Base-by-base conservation (phyloP, 2,113 vertebrate species). In the Urocynchramus pylzowi region DNA sequence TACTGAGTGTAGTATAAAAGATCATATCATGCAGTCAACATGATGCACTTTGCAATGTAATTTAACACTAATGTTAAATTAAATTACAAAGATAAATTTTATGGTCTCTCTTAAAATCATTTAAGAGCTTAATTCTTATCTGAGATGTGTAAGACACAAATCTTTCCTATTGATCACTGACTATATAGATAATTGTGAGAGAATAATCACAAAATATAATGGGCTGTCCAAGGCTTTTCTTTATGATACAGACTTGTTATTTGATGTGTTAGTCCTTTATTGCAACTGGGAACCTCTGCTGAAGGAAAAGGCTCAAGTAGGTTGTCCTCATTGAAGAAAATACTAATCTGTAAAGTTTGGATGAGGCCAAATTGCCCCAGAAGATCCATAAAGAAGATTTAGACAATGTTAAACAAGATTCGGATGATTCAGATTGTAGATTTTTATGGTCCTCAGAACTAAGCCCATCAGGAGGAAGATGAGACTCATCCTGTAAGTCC, bases 21-120 rank as follows among this genome's bases (percentile, higher is more conserved):
- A 92, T 86, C 73, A 52, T 94, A 89, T 83, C 64, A 41, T 68
- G 60, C 56, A 96, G 92, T 87, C 96, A 94, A 89, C 90, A 90
- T 87, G 83, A 90, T 95, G 80, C 87, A 92, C 80, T 94, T 96
- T 79, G 79, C 79, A 89, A 76, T 96, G 92, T 93, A 82, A 77
- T 90, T 93, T 96, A 95, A 87, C 73, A 75, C 65, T 89, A 87
- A 95, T 79, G 83, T 96, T 93, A 90, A 93, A 93, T 95, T 93
- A 96, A 95, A 95, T 94, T 89, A 75, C 73, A 75, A 89, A 89
- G 86, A 87, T 90, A 86, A 95, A 86, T 92, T 77, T 95, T 94
- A 92, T 53, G 41, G 14, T 75, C 73, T 67, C 67, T 84, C 63
- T 90, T 91, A 95, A 92, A 96, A 93, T 94, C 74, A 90, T 93